Conservation (phyloP, 2,797 vertebrate genomes). For the Acomys russatus region DNA sequence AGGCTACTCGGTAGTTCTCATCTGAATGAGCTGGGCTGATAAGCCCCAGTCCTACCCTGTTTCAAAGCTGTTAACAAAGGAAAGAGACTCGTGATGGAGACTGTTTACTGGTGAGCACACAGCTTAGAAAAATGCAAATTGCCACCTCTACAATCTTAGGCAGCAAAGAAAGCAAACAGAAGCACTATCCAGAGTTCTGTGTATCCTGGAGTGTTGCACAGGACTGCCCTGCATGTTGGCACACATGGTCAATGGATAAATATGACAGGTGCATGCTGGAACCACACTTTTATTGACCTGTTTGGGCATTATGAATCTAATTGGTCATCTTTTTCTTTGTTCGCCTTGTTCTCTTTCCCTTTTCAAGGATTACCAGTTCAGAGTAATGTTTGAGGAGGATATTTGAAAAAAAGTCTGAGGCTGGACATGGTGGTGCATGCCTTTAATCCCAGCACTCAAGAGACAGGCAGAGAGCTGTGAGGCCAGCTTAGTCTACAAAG, state of each 20-base stretch:
- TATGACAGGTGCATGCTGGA: neutral
- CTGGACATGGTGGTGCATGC: no score
- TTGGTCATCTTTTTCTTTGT: neutral
- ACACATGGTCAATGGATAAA: neutral
- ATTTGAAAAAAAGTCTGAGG: neutral
- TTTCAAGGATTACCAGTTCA: neutral
- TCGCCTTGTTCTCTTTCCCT: neutral
- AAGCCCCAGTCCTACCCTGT: neutral
- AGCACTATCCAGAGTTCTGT: neutral
- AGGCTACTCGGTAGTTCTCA: neutral
- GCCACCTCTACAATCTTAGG: neutral
- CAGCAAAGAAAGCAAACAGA: conserved; percentile 41
- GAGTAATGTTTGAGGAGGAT: neutral
- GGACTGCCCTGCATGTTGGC: neutral
- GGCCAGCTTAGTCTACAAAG: no score
- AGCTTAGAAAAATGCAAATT: neutral
- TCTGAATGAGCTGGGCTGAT: neutral
- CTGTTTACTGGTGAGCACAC: neutral
- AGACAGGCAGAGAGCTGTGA: no score
- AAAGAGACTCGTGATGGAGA: neutral
- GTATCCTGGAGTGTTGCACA: neutral
- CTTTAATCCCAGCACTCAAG: no score
- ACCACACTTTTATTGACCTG: conserved; percentile 15
- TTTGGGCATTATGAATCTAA: neutral
- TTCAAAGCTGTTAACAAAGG: conserved; percentile 20